phyloP scores from a whole-genome alignment of 2,113 vertebrate genomes.

The Alosa alosa region DNA sequence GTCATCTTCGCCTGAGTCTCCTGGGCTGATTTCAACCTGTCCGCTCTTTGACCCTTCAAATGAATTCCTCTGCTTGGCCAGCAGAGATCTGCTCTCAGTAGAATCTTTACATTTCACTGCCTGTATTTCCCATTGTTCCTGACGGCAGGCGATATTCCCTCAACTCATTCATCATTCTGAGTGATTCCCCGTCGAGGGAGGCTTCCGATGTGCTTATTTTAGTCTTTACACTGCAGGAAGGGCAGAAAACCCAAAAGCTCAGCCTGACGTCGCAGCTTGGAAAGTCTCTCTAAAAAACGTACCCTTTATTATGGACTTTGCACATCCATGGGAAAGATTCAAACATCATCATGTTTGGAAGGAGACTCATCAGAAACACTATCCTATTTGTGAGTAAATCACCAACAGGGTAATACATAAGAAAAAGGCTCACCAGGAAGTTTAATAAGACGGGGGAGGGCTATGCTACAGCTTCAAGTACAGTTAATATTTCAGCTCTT shows the following conservation, averaged over 20 bases:
- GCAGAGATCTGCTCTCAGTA: conserved; percentile 23
- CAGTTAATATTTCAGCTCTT: conserved; percentile 9
- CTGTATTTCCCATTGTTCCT: conserved; percentile 35
- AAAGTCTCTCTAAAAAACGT: conserved; percentile 19
- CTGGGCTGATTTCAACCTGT: neutral
- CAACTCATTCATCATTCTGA: conserved; percentile 47
- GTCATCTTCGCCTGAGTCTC: neutral
- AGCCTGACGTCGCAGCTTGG: conserved; percentile 46
- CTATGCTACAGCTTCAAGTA: neutral
- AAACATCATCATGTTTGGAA: conserved; percentile 44
- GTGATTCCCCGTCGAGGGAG: conserved; percentile 48
- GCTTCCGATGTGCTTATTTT: conserved; percentile 58
- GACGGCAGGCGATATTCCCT: conserved; percentile 32
- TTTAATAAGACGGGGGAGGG: neutral
- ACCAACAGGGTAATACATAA: neutral
- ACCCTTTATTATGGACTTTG: conserved; percentile 55
- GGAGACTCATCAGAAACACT: neutral
- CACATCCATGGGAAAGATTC: conserved; percentile 54
- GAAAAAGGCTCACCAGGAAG: neutral
- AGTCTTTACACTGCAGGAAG: conserved; percentile 39
- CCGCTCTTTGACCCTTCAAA: conserved; percentile 4
- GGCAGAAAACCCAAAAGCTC: conserved; percentile 22
- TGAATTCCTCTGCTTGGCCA: neutral
- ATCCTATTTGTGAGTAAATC: neutral
- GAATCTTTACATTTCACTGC: conserved; percentile 29